Evolutionary conservation across 2,113 vertebrate species (phyloP).

Genomic region (Lontra canadensis): DNA sequence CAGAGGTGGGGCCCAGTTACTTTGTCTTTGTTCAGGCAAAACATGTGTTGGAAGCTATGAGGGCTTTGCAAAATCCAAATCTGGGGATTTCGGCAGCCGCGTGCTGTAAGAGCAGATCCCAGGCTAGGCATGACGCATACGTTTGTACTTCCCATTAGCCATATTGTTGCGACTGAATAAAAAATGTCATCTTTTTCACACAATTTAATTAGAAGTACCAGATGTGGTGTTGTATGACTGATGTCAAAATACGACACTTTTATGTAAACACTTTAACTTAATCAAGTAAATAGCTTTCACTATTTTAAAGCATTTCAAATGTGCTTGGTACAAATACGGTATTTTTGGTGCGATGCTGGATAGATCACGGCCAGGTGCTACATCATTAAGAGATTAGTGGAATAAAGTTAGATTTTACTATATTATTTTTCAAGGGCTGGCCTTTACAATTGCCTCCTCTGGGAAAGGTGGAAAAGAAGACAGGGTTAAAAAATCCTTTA

Average conservation of each 20-base stretch:
- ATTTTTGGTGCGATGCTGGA: constrained; percentile 70
- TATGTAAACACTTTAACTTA: constrained; percentile 81
- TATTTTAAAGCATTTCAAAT: constrained; percentile 79
- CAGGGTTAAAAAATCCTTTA: constrained; percentile 71
- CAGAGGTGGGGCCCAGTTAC: constrained; percentile 57
- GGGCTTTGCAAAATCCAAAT: constrained; percentile 69
- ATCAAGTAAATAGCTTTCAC: constrained; percentile 80
- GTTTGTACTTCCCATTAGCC: constrained; percentile 72
- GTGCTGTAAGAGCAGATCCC: constrained; percentile 54
- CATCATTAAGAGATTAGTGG: constrained; percentile 74
- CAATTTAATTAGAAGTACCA: constrained; percentile 81
- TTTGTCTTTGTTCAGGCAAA: constrained; percentile 74
- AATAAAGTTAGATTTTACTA: constrained; percentile 71
- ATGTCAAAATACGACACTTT: constrained; percentile 80
- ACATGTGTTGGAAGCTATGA: constrained; percentile 71
- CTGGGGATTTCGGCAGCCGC: constrained; percentile 63
- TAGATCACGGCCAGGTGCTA: constrained; percentile 78
- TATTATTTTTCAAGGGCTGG: constrained; percentile 74
- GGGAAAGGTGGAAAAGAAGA: constrained; percentile 69
- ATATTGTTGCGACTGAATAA: constrained; percentile 77
- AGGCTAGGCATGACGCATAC: constrained; percentile 62
- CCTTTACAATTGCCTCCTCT: constrained; percentile 75
- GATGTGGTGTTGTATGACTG: constrained; percentile 77
- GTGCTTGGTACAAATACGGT: constrained; percentile 67
- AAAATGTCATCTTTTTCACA: constrained; percentile 78